Evolutionary conservation across 2,797 vertebrate species (phyloP).

Genomic region (Cyprinella venusta): DNA sequence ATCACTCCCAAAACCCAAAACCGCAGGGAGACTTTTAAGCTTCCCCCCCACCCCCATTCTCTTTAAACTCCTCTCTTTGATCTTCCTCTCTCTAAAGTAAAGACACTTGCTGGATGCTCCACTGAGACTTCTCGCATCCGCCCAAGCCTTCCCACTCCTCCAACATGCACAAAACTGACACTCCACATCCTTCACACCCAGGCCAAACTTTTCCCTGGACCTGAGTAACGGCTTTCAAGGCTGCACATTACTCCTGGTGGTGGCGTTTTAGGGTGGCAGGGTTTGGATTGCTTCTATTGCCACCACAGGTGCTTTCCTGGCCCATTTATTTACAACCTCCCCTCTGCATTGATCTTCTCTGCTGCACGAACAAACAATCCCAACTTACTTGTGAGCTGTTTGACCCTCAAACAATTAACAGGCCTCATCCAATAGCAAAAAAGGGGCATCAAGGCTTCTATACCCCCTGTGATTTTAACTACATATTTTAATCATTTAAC

Average conservation of each 20-base stretch:
- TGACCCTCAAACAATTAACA: constrained; percentile 72
- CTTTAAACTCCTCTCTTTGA: constrained; percentile 79
- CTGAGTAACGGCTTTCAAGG: constrained; percentile 51
- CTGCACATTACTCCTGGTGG: constrained; percentile 52
- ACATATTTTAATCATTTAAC: neutral
- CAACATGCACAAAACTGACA: constrained; percentile 53
- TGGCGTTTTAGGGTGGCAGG: constrained; percentile 60
- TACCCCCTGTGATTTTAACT: neutral
- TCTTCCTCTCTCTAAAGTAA: constrained; percentile 76
- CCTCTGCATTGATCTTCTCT: constrained; percentile 66
- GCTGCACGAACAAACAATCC: constrained; percentile 57
- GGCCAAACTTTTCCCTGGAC: constrained; percentile 60
- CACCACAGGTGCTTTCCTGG: constrained; percentile 67
- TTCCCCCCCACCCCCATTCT: constrained; percentile 66
- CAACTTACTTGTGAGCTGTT: constrained; percentile 61
- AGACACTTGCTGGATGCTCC: constrained; percentile 72
- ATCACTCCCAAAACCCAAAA: constrained; percentile 74
- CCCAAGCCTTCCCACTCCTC: constrained; percentile 64
- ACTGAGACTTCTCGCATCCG: constrained; percentile 72
- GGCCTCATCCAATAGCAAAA: constrained; percentile 60
- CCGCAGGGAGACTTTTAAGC: constrained; percentile 67
- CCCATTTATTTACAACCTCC: constrained; percentile 67
- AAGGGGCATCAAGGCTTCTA: constrained; percentile 61
- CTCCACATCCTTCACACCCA: constrained; percentile 73
- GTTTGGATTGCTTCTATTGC: constrained; percentile 67